Evolutionary conservation across 1,140 invertebrate genomes (phyloP).

Genomic region (Drosophila mauritiana): DNA sequence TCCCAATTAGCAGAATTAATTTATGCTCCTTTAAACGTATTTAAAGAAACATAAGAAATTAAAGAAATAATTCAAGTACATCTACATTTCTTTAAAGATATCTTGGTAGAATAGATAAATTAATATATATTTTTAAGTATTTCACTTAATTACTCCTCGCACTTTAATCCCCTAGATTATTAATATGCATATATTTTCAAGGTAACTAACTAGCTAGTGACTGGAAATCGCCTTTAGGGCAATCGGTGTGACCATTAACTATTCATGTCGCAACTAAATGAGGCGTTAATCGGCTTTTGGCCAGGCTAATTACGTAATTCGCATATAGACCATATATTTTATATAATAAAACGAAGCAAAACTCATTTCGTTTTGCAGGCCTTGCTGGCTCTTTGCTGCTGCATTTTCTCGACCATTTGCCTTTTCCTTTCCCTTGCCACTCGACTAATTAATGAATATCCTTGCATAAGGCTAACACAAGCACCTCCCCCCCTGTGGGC

Average conservation of each 20-base stretch:
- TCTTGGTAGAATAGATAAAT: too few relatives aligned
- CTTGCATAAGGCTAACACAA: constrained; percentile 19
- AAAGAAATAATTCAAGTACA: too few relatives aligned
- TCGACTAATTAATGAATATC: constrained; percentile 30
- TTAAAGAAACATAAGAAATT: too few relatives aligned
- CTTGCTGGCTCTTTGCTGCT: background rate
- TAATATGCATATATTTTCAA: too few relatives aligned
- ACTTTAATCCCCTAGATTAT: too few relatives aligned
- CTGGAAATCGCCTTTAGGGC: background rate
- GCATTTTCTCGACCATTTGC: background rate
- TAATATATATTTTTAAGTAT: too few relatives aligned
- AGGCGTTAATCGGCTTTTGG: constrained; percentile 27
- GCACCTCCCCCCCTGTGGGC: background rate
- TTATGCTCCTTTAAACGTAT: too few relatives aligned
- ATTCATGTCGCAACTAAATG: constrained; percentile 21
- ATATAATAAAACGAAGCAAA: background rate
- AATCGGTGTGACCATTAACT: background rate
- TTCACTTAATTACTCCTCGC: too few relatives aligned
- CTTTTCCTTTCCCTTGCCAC: background rate
- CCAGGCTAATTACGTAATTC: background rate
- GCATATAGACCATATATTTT: background rate
- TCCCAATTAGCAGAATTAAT: too few relatives aligned
- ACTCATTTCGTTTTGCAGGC: background rate
- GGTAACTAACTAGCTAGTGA: too few relatives aligned
- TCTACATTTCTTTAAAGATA: too few relatives aligned